These are phyloP conservation scores for Lacerta agilis DNA, from an alignment of 2,797 vertebrate genomes.

Conservation along the genomic window DNA sequence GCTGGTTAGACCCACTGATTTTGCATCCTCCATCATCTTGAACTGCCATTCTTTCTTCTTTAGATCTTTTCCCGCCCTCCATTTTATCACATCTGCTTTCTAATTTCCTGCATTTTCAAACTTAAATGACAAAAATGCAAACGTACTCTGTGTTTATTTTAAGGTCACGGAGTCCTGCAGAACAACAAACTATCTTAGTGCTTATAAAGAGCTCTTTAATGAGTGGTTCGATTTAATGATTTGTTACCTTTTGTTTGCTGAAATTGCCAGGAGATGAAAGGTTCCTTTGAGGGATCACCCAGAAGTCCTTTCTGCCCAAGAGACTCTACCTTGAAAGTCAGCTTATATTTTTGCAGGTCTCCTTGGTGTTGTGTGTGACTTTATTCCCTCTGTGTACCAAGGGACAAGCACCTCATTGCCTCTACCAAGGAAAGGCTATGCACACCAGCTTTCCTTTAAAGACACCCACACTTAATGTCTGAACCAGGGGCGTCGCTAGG, in stretches of 20 bases:
- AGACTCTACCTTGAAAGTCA: not conserved
- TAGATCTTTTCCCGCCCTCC: no score
- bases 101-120: not conserved
- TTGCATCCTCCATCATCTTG: no score
- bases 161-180: not conserved
- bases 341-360: not conserved
- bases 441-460: not conserved
- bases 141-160: not conserved
- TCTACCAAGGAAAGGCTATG: not conserved
- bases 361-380: not conserved
- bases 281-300: constrained; percentile 9
- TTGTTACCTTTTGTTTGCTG: constrained; percentile 30
- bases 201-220: constrained; percentile 10
- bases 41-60: no score
- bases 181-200: not conserved
- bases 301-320: constrained; percentile 7
- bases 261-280: constrained; percentile 34
- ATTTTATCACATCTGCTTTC: not conserved
- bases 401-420: not conserved
- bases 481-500: no score
- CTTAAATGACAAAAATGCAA: not conserved
- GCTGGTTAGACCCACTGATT: no score
- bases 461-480: not conserved
- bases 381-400: not conserved
- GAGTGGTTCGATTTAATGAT: constrained; percentile 25